Conservation (phyloP, 2,797 vertebrate species). For the Manis javanica region DNA sequence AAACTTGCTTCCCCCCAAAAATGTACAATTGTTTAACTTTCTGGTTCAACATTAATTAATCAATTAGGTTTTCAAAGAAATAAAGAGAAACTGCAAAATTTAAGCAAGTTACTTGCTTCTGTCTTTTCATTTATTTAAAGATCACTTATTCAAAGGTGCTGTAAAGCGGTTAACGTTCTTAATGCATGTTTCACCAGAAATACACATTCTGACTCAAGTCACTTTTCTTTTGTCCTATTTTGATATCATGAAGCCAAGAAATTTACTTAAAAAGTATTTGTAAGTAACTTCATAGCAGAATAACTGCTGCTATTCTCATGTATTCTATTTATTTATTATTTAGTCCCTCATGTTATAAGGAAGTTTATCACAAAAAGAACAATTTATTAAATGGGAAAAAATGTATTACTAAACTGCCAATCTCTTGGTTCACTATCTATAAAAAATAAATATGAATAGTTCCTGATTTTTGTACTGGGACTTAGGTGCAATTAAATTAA, state of each 20-base stretch:
- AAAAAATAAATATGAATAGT: not conserved
- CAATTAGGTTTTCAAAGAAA: not conserved
- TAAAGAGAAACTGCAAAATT: not conserved
- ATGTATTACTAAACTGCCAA: not conserved
- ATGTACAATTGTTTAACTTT: not conserved
- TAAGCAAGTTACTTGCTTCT: not conserved
- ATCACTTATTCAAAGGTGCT: not conserved
- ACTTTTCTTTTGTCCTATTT: slow-evolving; percentile 14
- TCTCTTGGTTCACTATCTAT: not conserved
- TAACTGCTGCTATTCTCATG: not conserved
- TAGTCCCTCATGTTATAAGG: not conserved
- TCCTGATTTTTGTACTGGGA: not conserved
- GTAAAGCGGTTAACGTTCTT: not conserved
- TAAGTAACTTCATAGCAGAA: not conserved
- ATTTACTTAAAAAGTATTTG: not conserved
- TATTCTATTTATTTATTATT: not conserved
- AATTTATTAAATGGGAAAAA: not conserved
- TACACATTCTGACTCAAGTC: not conserved
- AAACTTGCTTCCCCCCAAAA: not conserved
- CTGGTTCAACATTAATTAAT: not conserved
- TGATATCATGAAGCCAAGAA: not conserved
- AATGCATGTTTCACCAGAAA: not conserved
- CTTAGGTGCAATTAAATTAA: not conserved
- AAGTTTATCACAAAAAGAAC: not conserved
- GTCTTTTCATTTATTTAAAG: not conserved